A percentile compares a stretch with the other conserved stretches of the same genome.
Conservation (phyloP, 2,113 vertebrate genomes). For the Pseudorasbora parva region DNA sequence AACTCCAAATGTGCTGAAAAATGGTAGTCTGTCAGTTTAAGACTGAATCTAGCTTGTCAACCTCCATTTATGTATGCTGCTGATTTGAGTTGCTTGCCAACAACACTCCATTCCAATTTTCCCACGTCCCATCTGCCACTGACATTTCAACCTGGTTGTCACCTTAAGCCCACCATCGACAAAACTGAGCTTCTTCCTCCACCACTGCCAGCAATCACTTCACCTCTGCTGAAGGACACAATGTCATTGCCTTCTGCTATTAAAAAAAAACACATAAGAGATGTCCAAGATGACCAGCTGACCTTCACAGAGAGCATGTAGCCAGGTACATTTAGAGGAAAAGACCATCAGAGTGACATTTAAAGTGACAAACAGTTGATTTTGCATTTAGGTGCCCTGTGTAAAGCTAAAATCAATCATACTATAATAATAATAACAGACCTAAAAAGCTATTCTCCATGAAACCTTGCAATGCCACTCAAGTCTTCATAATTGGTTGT, state of each 20-base stretch:
- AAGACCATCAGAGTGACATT: neutral
- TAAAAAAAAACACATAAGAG: neutral
- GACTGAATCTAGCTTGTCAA: neutral
- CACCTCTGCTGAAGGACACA: neutral
- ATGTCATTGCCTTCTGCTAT: neutral
- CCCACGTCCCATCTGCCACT: slow-evolving; percentile 20
- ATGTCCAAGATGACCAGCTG: neutral
- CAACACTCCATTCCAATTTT: neutral
- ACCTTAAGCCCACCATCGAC: slow-evolving; percentile 1
- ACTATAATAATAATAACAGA: too few species aligned
- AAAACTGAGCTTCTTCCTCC: neutral
- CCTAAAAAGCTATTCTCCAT: too few species aligned
- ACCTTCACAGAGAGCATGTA: neutral
- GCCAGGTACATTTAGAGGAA: neutral
- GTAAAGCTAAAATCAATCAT: neutral
- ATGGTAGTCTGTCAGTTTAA: neutral
- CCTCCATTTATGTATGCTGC: neutral
- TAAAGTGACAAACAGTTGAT: neutral
- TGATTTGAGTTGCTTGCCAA: neutral
- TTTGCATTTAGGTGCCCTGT: neutral
- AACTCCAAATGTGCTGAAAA: too few species aligned
- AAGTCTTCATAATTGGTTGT: too few species aligned
- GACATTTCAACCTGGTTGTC: slow-evolving; percentile 25
- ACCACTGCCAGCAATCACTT: neutral
- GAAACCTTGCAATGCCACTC: too few species aligned